Evolutionary conservation across 92 coral and sea anemone genomes (phyloP), one percentile per base, ranked within the genome.

Genomic region (Blastomussa wellsi): DNA sequence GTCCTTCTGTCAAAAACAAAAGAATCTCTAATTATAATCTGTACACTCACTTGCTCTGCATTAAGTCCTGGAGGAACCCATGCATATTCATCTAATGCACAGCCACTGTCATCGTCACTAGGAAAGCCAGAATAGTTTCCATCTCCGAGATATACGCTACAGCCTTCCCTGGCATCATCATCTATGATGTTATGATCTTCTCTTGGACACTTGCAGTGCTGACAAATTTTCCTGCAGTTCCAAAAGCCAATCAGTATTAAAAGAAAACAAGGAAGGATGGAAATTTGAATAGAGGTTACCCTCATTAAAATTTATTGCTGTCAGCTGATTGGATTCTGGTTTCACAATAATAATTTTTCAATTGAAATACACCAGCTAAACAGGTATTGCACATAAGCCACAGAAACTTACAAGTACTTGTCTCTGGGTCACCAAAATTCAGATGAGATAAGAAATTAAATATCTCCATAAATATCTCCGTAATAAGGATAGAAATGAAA

Each of bases 51-150:
- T 98, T 95, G 98, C 73, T 97, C 99, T 48, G 98, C 93, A 64
- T 84, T 90, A 33, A 97, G 93, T 42, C 98, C 98, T 72, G 98
- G 98, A 4, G 99, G 99, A 38, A 95, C 98, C 99, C 99, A 97
- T 76, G 96, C 90, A 87, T 97, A 97, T 78, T 97, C 99, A 52
- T 97, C 99, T 79, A 97, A 48, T 86, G 98, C 95, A 35, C 99
- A 97, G 79, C 99, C 95, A 62, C 95, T 97, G 76, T 97, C 99
- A 75, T 97, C 99, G 82, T 94, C 95, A 73, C 98, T 96, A 9
- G 95, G 89, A 70, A 94, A 87, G 51, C 97, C 93, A 82, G 93
- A 91, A 75, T 92, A 93, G 83, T 97, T 95, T 1, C 84, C 92
- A 74, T 96, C 97, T 26, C 92, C 97, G 87, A 97, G 88, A 90